Percentiles rank a stretch among this genome's conserved stretches.
These are phyloP conservation scores for Nasonia giraulti DNA, from an alignment of 1,140 invertebrate species.

Conservation along the genomic window DNA sequence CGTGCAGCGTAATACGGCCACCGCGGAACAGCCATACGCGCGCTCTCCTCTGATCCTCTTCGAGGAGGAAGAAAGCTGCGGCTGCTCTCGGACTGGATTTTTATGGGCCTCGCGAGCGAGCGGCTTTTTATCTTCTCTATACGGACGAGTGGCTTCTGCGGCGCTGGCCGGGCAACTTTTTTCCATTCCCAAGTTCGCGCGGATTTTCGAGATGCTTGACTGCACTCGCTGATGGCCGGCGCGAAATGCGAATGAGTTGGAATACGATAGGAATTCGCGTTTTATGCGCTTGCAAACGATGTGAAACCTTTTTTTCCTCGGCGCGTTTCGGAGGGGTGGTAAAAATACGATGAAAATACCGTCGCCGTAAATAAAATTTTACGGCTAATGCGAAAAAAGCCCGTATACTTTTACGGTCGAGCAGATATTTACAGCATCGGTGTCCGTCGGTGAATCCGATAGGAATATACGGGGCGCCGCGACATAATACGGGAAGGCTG, in stretches of 20 bases:
- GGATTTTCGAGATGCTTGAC: not conserved
- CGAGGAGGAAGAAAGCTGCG: conserved; percentile 33
- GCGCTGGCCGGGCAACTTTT: too few relatives aligned
- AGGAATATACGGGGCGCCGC: not conserved
- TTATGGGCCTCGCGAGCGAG: not conserved
- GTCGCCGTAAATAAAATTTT: not conserved
- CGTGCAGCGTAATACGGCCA: not conserved
- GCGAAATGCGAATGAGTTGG: too few relatives aligned
- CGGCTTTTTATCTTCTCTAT: not conserved
- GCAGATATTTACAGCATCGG: too few relatives aligned
- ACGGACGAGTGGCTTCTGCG: not conserved
- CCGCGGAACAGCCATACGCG: too few relatives aligned
- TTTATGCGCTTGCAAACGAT: not conserved
- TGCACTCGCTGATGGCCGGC: not conserved
- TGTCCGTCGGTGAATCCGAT: not conserved
- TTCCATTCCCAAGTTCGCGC: not conserved
- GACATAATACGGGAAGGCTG: conserved; percentile 2
- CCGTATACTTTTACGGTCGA: not conserved
- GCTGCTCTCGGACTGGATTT: not conserved
- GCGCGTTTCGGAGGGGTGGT: not conserved
- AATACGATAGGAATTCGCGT: too few relatives aligned
- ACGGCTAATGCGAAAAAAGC: not conserved
- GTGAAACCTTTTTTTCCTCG: not conserved
- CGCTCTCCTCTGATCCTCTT: too few relatives aligned
- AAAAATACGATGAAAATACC: not conserved